A percentile compares a stretch with the other conserved stretches of the same genome.
phyloP scores from a whole-genome alignment of 2,113 vertebrate genomes.

The Ornithorhynchus anatinus region DNA sequence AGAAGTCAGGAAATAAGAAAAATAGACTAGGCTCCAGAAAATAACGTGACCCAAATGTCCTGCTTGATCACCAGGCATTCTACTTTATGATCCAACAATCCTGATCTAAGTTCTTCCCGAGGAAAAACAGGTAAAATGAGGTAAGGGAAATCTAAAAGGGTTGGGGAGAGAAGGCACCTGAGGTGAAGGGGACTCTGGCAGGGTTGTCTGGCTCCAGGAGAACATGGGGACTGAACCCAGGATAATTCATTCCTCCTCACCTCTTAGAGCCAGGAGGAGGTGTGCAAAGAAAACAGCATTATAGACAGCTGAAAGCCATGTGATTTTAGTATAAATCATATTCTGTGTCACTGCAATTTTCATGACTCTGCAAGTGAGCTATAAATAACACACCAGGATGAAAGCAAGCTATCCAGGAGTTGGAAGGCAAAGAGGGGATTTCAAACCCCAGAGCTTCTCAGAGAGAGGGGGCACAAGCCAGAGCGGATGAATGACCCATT shows the following conservation, averaged over 20 bases:
- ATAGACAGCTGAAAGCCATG: background rate
- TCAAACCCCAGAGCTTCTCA: background rate
- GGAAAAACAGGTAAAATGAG: background rate
- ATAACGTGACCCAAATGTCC: background rate
- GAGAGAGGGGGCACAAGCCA: background rate
- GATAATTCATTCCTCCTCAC: background rate
- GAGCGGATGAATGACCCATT: background rate
- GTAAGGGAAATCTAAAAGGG: too few species aligned
- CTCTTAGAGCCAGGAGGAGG: too few species aligned
- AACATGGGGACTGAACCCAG: background rate
- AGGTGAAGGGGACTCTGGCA: background rate
- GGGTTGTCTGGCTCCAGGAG: background rate
- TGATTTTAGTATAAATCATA: background rate
- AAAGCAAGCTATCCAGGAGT: background rate
- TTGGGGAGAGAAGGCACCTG: background rate
- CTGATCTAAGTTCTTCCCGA: background rate
- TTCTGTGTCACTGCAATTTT: conserved; percentile 1
- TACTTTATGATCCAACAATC: background rate
- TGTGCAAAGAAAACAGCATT: background rate
- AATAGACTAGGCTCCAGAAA: conserved; percentile 1
- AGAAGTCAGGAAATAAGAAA: conserved; percentile 15
- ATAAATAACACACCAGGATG: conserved; percentile 1
- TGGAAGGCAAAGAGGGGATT: background rate
- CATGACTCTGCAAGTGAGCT: background rate
- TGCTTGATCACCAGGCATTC: background rate